Conservation (phyloP, 2,888 invertebrate species). For the Griposia aprilina region DNA sequence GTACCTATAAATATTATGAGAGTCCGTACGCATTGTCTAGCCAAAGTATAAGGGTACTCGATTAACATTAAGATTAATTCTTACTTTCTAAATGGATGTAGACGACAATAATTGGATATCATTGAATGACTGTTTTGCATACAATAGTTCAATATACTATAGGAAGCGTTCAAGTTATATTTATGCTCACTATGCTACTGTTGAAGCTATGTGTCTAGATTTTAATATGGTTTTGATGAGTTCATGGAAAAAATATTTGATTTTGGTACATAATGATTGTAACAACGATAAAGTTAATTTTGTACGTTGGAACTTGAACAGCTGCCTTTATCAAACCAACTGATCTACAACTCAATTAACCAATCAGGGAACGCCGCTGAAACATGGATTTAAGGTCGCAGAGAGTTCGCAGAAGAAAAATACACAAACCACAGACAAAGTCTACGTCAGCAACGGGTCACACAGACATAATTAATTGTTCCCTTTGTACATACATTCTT, state of each 20-base stretch:
- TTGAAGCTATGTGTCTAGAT: constrained; percentile 17
- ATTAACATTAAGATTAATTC: constrained; percentile 37
- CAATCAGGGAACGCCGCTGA: constrained; percentile 6
- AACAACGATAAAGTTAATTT: constrained; percentile 4
- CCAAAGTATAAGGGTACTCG: background rate
- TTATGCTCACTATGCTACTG: background rate
- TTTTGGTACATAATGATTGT: constrained; percentile 14
- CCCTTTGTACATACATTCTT: constrained; percentile 43
- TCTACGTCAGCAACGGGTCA: constrained; percentile 12
- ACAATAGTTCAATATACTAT: constrained; percentile 44
- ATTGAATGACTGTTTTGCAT: constrained; percentile 56
- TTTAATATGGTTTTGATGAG: background rate
- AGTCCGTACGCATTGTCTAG: constrained; percentile 10
- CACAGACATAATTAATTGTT: constrained; percentile 42
- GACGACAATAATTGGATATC: constrained; percentile 38
- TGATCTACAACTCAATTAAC: constrained; percentile 28
- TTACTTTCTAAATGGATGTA: constrained; percentile 54
- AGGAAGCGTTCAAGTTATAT: constrained; percentile 20
- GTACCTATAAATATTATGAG: background rate
- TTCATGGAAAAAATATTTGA: background rate
- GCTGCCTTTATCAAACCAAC: background rate
- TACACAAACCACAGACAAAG: constrained; percentile 19
- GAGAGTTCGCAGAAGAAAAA: constrained; percentile 27
- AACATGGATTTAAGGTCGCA: background rate
- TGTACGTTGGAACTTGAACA: constrained; percentile 5